phyloP scores from a whole-genome alignment of 2,113 vertebrate genomes.

The Nothoprocta perdicaria region DNA sequence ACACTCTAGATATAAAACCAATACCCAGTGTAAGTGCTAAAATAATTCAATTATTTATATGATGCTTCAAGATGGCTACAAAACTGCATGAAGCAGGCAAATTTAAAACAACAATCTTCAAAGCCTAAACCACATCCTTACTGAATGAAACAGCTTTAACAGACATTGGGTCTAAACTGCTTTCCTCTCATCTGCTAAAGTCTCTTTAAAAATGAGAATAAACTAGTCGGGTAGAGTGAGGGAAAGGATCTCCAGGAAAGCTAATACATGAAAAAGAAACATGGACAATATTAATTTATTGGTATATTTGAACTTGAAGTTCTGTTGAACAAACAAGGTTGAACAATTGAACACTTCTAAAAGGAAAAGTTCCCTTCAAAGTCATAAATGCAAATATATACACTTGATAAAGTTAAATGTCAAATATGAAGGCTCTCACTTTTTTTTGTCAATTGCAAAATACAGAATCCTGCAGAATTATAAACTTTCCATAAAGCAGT shows the following conservation, averaged over 20 bases:
- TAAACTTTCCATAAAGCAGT: neutral
- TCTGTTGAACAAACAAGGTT: neutral
- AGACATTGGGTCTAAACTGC: neutral
- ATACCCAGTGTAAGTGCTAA: neutral
- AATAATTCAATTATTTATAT: neutral
- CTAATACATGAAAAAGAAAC: neutral
- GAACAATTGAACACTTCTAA: neutral
- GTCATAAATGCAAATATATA: neutral
- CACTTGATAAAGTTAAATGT: neutral
- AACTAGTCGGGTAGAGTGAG: neutral
- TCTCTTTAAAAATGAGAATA: neutral
- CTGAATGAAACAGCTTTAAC: slow-evolving; percentile 29
- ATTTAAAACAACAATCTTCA: slow-evolving; percentile 48
- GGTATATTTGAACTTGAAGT: neutral
- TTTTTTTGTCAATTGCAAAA: neutral
- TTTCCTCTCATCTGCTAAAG: neutral
- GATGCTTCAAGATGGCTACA: slow-evolving; percentile 21
- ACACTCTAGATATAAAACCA: neutral
- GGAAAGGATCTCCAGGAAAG: neutral
- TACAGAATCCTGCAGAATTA: neutral
- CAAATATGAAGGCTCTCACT: neutral
- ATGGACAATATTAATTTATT: neutral
- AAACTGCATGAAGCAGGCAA: neutral
- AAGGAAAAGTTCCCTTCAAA: neutral
- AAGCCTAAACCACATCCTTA: slow-evolving; percentile 29